These are phyloP conservation scores for Graptemys geographica DNA, from an alignment of 2,797 vertebrate genomes.

Conservation along the genomic window DNA sequence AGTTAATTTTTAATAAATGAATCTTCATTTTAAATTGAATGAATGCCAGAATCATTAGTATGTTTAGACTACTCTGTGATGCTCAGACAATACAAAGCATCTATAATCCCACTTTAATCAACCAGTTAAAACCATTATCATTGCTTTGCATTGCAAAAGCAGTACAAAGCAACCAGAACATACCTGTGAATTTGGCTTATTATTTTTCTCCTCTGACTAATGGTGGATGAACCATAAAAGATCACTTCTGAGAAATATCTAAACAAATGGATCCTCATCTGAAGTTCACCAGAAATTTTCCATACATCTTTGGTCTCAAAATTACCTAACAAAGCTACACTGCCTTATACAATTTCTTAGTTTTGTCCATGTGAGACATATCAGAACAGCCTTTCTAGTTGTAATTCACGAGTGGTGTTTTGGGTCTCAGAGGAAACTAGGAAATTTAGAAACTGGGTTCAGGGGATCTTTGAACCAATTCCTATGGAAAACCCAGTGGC, in stretches of 20 bases:
- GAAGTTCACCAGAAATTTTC: accelerated
- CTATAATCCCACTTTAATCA: not conserved
- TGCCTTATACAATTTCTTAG: not conserved
- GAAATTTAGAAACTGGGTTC: not conserved
- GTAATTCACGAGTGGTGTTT: not conserved
- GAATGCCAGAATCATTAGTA: not conserved
- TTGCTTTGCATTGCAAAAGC: not conserved
- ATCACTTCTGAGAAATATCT: not conserved
- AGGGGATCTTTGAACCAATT: too few species aligned
- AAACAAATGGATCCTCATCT: not conserved
- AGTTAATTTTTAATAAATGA: not conserved
- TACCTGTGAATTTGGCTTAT: not conserved
- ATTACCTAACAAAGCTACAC: not conserved
- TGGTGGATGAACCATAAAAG: not conserved
- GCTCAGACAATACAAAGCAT: not conserved
- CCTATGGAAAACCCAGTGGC: too few species aligned
- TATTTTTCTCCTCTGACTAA: not conserved
- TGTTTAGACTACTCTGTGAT: not conserved
- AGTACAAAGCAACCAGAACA: not conserved
- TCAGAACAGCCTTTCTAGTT: not conserved
- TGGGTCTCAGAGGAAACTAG: not conserved
- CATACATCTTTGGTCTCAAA: not conserved
- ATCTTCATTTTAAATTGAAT: not conserved
- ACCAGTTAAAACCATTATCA: not conserved
- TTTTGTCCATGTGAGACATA: not conserved